phyloP scores from a whole-genome alignment of 2,113 vertebrate genomes.

The Cyprinodon tularosa region DNA sequence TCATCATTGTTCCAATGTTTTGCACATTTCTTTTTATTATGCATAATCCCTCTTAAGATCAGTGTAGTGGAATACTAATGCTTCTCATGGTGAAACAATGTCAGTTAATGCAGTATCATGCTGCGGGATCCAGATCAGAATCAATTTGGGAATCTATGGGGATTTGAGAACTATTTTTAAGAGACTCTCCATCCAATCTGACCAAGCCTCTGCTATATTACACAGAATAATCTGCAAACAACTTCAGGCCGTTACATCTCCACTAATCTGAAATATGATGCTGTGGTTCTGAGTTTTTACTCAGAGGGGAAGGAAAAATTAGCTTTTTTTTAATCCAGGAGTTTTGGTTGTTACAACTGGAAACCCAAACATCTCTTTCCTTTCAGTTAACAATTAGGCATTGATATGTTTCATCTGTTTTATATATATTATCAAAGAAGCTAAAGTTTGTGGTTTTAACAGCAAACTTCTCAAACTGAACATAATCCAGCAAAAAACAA shows the following conservation, averaged over 20 bases:
- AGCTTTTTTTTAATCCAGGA: background rate
- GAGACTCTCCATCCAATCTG: background rate
- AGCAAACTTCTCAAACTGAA: background rate
- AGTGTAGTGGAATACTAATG: background rate
- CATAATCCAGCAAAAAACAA: background rate
- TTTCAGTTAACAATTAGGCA: background rate
- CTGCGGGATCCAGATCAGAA: background rate
- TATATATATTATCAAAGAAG: background rate
- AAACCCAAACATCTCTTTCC: background rate
- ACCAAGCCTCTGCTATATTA: background rate
- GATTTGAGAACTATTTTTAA: background rate
- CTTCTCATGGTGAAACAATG: background rate
- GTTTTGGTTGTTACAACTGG: background rate
- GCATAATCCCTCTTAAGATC: no score
- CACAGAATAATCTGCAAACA: background rate
- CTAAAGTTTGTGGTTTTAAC: background rate
- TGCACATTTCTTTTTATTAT: no score
- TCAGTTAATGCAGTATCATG: background rate
- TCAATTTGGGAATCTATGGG: background rate
- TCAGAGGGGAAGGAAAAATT: background rate
- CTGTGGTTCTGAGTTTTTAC: background rate
- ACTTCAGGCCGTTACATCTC: background rate
- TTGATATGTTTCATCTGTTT: background rate
- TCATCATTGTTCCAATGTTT: no score
- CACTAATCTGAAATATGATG: background rate